Percentiles rank a stretch among this genome's conserved stretches.
These are phyloP conservation scores for Vipera latastei DNA, from an alignment of 2,797 vertebrate species.

Conservation along the genomic window DNA sequence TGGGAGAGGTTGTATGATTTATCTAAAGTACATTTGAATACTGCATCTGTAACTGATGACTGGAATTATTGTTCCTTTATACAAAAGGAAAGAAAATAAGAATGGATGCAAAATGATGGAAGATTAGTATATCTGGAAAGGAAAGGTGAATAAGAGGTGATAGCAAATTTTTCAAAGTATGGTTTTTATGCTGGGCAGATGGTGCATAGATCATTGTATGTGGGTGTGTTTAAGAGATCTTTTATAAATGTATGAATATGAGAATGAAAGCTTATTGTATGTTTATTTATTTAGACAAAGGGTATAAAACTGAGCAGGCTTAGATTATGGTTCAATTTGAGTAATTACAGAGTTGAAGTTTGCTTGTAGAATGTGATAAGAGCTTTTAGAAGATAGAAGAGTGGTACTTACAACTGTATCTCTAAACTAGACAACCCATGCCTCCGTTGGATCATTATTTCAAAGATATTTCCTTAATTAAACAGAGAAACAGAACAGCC, in stretches of 20 bases:
- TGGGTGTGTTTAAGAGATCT: neutral
- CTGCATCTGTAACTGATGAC: neutral
- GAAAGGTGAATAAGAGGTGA: neutral
- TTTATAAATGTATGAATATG: neutral
- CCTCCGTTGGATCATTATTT: neutral
- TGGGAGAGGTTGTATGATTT: neutral
- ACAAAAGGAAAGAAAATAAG: neutral
- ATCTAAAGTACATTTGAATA: neutral
- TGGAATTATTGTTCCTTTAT: neutral
- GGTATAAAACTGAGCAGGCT: neutral
- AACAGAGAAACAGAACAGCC: neutral
- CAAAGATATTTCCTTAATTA: neutral
- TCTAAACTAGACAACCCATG: neutral
- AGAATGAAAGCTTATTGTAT: neutral
- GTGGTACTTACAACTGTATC: neutral
- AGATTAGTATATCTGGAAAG: neutral
- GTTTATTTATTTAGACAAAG: neutral
- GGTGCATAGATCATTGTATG: neutral
- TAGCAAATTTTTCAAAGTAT: neutral
- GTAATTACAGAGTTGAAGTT: neutral
- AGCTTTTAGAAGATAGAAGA: neutral
- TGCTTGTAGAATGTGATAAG: neutral
- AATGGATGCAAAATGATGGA: neutral
- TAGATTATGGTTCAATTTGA: neutral
- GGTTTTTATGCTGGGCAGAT: neutral